Evolutionary conservation across 2,888 invertebrate species (phyloP).

Genomic region (Poecilobothrus nobilitatus): DNA sequence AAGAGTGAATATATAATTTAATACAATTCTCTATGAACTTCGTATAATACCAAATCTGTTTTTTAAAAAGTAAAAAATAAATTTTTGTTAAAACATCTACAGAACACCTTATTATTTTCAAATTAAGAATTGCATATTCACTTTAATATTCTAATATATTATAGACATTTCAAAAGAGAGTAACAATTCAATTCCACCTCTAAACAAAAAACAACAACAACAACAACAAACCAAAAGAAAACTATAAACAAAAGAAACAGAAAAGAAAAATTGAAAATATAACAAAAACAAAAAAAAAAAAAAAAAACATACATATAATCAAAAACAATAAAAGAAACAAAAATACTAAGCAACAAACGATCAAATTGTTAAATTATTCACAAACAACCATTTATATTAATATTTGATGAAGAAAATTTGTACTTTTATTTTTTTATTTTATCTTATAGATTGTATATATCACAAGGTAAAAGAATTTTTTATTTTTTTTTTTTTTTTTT

Average conservation of each 20-base stretch:
- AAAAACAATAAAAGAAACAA: not conserved
- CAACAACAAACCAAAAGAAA: not conserved
- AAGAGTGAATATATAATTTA: too few relatives aligned
- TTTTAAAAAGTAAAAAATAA: too few relatives aligned
- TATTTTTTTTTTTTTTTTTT: too few relatives aligned
- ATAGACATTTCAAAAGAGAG: not conserved
- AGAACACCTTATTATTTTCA: too few relatives aligned
- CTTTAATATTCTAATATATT: too few relatives aligned
- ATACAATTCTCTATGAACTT: too few relatives aligned
- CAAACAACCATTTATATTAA: not conserved
- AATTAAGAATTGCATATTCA: too few relatives aligned
- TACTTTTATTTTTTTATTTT: not conserved
- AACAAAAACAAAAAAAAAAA: not conserved
- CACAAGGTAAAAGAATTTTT: not conserved
- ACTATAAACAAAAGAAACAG: not conserved
- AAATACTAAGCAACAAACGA: not conserved
- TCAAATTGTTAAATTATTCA: slow-evolving; percentile 6
- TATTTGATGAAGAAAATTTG: slow-evolving; percentile 6
- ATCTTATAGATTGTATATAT: not conserved
- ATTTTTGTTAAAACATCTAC: too few relatives aligned
- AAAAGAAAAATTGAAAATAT: not conserved
- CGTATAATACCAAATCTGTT: too few relatives aligned
- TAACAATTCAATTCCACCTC: not conserved
- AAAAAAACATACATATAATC: not conserved
- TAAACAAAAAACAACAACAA: not conserved